Conservation (phyloP, 2,888 invertebrate genomes). For the Aradus depressus region DNA sequence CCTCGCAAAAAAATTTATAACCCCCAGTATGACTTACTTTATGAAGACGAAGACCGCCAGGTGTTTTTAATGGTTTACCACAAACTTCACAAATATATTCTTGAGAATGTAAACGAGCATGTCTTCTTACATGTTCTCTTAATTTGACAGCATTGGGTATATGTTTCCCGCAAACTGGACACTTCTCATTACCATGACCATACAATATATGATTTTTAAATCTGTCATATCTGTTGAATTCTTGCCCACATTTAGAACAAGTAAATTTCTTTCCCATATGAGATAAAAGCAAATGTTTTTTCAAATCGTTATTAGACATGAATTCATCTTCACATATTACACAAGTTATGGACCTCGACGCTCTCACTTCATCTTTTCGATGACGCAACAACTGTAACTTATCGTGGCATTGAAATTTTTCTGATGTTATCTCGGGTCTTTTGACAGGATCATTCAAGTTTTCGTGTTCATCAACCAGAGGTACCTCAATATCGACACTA, state of each 20-base stretch:
- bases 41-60: constrained; percentile 28
- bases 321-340: constrained; percentile 23
- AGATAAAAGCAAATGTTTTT: constrained; percentile 24
- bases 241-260: constrained; percentile 28
- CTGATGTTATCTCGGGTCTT: not conserved
- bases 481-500: no score
- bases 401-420: not conserved
- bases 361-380: not conserved
- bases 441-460: not conserved
- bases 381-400: not conserved
- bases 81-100: constrained; percentile 27
- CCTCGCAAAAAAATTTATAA: constrained; percentile 29
- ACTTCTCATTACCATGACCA: constrained; percentile 1
- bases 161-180: constrained; percentile 7
- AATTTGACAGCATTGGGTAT: constrained; percentile 15
- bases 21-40: constrained; percentile 29
- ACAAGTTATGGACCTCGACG: constrained; percentile 9
- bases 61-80: constrained; percentile 27
- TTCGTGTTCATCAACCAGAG: no score
- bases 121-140: constrained; percentile 26
- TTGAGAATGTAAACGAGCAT: constrained; percentile 20
- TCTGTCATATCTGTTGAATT: constrained; percentile 19
- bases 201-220: constrained; percentile 7
- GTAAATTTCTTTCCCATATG: constrained; percentile 23
- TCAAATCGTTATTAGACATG: constrained; percentile 21